Evolutionary conservation across 1,140 invertebrate species (phyloP), one percentile per base, ranked within the genome.

Genomic region (Drosophila kikkawai): DNA sequence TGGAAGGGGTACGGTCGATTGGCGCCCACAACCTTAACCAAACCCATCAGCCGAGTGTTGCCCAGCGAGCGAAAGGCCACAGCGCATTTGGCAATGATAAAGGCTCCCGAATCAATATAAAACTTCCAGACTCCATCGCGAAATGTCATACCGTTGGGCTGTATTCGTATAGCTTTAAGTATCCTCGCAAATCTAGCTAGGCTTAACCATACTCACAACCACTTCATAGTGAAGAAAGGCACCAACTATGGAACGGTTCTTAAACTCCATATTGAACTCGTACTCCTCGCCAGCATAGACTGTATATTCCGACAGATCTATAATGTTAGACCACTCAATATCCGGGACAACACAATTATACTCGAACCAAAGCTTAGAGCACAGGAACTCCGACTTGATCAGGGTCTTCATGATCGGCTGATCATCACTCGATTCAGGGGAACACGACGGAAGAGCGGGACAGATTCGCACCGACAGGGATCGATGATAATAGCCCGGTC

Each of bases 181-280:
- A 22, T 29, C 26, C 26, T 29, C 8, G 5, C 1, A 34, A 34
- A 11, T 9, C 34, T 34, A 7, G 32, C 32, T 32, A 32, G 8
- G 7, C 32, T 7, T 32, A 41, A 41, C 15, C 9, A 9, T 47
- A 71, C 84, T 82, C 48, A 92, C 91, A 60, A 92, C 75, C 7
- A 91, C 77, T 26, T 91, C 88, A 36, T 58, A 92, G 59, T 91
- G 81, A 5, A 92, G 3, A 34, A 92, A 92, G 1, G 80, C 91
- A 3, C 69, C 73, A 3, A 91, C 51, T n/a, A 17, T 47, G 8
- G 74, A 82, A 1, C 17, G 8, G 26, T 92, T 92, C 9, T 26
- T 26, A 19, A 92, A 92, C 0, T 11, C 5, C 80, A 92, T 92
- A 26, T 84, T 60, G 15, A 92, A 92, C 2, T 45, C 12, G 45